Percentiles rank a stretch among this genome's conserved stretches.
phyloP scores from a whole-genome alignment of 2,113 vertebrate genomes.

The Sigmodon hispidus region DNA sequence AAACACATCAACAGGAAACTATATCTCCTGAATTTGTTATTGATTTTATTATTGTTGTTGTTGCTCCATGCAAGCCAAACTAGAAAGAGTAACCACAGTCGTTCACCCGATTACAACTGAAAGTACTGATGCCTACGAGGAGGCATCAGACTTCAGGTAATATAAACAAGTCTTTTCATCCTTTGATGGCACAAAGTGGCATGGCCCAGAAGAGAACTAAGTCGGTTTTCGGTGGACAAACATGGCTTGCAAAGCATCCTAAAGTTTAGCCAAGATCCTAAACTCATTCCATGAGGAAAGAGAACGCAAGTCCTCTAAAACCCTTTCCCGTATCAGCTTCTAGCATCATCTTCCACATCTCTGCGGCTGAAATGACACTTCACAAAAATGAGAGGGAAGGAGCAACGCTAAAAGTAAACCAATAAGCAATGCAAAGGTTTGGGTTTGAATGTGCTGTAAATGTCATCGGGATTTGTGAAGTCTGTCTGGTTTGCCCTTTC shows the following conservation, averaged over 20 bases:
- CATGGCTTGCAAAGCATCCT: no score
- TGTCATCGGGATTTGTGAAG: neutral
- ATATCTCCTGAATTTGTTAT: neutral
- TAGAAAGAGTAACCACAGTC: neutral
- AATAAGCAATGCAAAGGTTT: neutral
- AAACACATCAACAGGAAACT: neutral
- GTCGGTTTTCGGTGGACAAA: neutral
- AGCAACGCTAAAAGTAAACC: neutral
- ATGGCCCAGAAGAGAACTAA: neutral
- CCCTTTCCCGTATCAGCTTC: neutral
- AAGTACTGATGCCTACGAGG: neutral
- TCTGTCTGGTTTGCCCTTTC: neutral
- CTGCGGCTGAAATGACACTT: neutral
- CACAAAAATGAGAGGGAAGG: neutral
- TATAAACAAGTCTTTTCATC: neutral
- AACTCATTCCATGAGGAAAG: neutral
- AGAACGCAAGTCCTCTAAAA: neutral
- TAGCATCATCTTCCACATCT: neutral
- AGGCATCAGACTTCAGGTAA: neutral
- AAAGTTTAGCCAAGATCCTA: neutral
- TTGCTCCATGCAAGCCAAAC: neutral
- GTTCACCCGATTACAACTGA: neutral
- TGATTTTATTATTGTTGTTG: neutral
- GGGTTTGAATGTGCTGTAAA: neutral
- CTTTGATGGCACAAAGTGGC: neutral